Evolutionary conservation across 2,888 invertebrate genomes (phyloP).

Genomic region (Punctoribates punctum): DNA sequence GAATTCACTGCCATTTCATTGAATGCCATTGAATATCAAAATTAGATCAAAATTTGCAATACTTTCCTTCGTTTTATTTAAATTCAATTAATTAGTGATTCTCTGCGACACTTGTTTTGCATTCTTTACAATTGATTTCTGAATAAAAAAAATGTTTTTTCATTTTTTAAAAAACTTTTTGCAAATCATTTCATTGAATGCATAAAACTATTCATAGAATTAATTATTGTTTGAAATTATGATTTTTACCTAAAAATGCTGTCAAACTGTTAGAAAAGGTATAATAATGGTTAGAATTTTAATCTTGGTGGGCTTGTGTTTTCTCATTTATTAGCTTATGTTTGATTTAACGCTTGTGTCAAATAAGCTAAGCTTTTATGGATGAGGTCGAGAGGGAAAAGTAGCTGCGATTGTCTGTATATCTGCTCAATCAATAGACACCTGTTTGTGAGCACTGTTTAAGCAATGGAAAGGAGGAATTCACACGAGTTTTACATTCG

Average conservation of each 20-base stretch:
- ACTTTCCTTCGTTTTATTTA: too few species aligned
- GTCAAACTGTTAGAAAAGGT: too few species aligned
- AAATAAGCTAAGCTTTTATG: constrained; percentile 37
- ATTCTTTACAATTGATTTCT: too few species aligned
- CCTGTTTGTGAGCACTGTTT: constrained; percentile 30
- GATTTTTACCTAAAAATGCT: too few species aligned
- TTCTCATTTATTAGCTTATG: constrained; percentile 30
- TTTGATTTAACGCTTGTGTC: constrained; percentile 28
- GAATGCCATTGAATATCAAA: not conserved
- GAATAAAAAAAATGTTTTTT: too few species aligned
- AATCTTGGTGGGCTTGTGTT: not conserved
- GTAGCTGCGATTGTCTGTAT: not conserved
- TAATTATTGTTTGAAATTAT: too few species aligned
- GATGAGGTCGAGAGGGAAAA: constrained; percentile 36
- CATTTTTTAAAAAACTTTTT: too few species aligned
- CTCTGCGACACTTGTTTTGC: too few species aligned
- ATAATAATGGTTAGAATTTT: too few species aligned
- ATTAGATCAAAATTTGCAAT: not conserved
- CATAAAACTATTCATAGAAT: too few species aligned
- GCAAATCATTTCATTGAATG: too few species aligned
- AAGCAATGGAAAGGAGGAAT: constrained; percentile 36
- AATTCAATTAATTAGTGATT: not conserved
- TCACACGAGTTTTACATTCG: constrained; percentile 32
- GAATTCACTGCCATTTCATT: not conserved
- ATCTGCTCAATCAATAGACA: constrained; percentile 36